Conservation (phyloP, 2,888 invertebrate species). For the Nipponacmea schrenckii region DNA sequence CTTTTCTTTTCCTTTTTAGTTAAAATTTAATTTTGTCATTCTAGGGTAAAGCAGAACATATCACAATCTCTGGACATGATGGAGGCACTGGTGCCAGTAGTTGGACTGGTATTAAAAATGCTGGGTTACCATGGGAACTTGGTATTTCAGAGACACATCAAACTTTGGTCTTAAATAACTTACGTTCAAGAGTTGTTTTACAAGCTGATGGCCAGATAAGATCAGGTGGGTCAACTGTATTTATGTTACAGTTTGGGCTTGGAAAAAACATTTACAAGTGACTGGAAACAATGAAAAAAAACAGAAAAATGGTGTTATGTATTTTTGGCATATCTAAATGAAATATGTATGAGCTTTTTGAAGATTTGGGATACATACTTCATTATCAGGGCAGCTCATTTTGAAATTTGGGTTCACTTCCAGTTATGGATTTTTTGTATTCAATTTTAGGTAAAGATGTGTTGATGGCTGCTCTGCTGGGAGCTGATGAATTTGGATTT, state of each 20-base stretch:
- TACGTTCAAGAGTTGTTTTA: constrained; percentile 90
- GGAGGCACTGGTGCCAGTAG: constrained; percentile 99
- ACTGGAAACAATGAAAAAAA: too few species aligned
- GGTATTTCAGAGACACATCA: constrained; percentile 99
- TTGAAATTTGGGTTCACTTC: too few species aligned
- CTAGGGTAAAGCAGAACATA: constrained; percentile 96
- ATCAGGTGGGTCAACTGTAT: constrained; percentile 73
- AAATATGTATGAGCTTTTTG: too few species aligned
- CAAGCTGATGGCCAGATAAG: constrained; percentile 88
- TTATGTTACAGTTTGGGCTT: too few species aligned
- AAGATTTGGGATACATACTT: too few species aligned
- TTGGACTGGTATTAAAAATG: constrained; percentile 98
- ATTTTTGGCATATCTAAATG: too few species aligned
- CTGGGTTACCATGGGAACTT: constrained; percentile 98
- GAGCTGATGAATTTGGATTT: constrained; percentile 98
- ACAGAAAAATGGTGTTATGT: too few species aligned
- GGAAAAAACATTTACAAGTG: too few species aligned
- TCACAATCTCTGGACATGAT: constrained; percentile 98
- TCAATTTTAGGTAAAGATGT: constrained; percentile 84
- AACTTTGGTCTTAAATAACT: constrained; percentile 90
- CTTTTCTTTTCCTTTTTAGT: too few species aligned
- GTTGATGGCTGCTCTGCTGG: constrained; percentile 91
- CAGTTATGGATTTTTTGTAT: too few species aligned
- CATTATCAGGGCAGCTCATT: too few species aligned
- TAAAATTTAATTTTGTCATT: not conserved